These are phyloP conservation scores for Masnerella sp. DNA, from an alignment of 2,888 invertebrate species.

Conservation along the genomic window DNA sequence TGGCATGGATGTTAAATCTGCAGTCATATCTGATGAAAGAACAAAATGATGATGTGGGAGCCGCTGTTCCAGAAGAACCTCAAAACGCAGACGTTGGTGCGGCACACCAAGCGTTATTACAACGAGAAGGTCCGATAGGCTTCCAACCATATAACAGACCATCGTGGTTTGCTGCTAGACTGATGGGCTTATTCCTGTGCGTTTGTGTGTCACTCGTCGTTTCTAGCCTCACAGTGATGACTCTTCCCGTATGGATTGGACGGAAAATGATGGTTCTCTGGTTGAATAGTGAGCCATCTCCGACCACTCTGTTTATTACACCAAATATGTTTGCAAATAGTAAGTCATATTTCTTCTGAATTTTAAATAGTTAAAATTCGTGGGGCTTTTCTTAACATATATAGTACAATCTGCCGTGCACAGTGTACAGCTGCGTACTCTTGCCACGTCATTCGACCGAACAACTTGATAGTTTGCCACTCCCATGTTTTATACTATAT, in stretches of 20 bases:
- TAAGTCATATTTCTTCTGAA: conserved; percentile 11
- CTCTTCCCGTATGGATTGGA: conserved; percentile 94
- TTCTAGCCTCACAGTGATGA: conserved; percentile 90
- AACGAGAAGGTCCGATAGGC: conserved; percentile 87
- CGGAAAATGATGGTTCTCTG: conserved; percentile 92
- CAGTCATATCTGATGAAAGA: conserved; percentile 94
- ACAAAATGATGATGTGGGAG: conserved; percentile 75
- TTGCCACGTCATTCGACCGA: no score
- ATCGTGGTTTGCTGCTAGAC: conserved; percentile 86
- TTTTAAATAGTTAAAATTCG: no score
- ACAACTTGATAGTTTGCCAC: no score
- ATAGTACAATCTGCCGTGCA: no score
- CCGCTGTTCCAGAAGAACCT: conserved; percentile 72
- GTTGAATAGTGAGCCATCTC: conserved; percentile 82
- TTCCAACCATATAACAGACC: conserved; percentile 95
- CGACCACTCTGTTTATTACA: conserved; percentile 73
- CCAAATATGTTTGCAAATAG: conserved; percentile 62
- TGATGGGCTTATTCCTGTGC: conserved; percentile 83
- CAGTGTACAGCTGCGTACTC: no score
- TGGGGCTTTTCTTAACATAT: no score
- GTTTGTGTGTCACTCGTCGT: conserved; percentile 91
- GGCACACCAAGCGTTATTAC: conserved; percentile 92
- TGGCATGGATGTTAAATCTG: conserved; percentile 90
- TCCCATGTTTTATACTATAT: no score
- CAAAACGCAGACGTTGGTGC: conserved; percentile 82